Conservation (phyloP, 2,797 vertebrate species). For the Sphaeramia orbicularis region DNA sequence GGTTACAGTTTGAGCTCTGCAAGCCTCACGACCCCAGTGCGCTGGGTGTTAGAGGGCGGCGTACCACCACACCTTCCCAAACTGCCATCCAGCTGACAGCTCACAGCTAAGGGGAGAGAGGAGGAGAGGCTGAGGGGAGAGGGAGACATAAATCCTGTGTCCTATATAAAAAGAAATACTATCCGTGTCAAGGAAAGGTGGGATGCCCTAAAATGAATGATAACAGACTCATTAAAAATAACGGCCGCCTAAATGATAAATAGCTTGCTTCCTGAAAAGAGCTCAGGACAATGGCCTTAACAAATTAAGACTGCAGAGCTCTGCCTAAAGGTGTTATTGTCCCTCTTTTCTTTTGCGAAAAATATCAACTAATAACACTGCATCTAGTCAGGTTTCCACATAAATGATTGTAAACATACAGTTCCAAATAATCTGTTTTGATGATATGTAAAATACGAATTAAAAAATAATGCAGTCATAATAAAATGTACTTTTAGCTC, state of each 20-base stretch:
- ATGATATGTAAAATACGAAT: too few relatives aligned
- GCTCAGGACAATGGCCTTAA: conserved; percentile 82
- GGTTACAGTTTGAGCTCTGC: conserved; percentile 27
- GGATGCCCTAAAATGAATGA: conserved; percentile 91
- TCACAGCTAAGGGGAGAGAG: conserved; percentile 68
- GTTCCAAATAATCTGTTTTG: too few relatives aligned
- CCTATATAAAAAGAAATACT: conserved; percentile 91
- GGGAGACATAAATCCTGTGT: conserved; percentile 88
- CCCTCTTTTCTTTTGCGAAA: conserved; percentile 60
- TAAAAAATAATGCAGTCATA: too few relatives aligned
- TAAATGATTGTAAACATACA: conserved; percentile 36
- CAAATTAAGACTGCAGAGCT: conserved; percentile 83
- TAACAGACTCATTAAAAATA: conserved; percentile 92
- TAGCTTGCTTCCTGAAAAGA: conserved; percentile 82
- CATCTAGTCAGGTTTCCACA: conserved; percentile 45
- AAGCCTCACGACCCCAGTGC: conserved; percentile 44
- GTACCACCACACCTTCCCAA: conserved; percentile 52
- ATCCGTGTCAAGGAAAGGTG: conserved; percentile 89
- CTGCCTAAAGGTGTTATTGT: conserved; percentile 78
- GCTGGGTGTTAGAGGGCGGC: conserved; percentile 25
- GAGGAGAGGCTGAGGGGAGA: conserved; percentile 60
- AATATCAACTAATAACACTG: conserved; percentile 66
- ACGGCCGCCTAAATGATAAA: conserved; percentile 87
- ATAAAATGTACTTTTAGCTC: too few relatives aligned
- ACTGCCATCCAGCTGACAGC: conserved; percentile 77